These are phyloP conservation scores for Dufourea novaeangliae DNA, from an alignment of 1,140 invertebrate genomes.

Conservation along the genomic window DNA sequence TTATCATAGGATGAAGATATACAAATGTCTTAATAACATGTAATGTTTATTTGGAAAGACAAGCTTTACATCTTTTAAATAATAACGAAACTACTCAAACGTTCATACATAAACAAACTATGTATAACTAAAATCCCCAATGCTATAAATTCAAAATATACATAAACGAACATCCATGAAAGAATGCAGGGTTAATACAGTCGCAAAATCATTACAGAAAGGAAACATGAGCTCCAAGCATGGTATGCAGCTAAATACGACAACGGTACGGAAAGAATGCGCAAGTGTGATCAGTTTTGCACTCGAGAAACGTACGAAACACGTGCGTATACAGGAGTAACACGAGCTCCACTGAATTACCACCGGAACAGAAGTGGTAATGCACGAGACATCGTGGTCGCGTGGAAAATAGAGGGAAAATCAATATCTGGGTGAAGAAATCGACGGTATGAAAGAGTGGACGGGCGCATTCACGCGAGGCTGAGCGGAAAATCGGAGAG, in stretches of 20 bases:
- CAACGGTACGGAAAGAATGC: conserved; percentile 2
- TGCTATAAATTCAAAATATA: not conserved
- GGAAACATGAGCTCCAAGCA: not conserved
- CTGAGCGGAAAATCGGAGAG: conserved; percentile 2
- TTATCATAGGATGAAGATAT: not conserved
- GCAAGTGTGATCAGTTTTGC: conserved; percentile 3
- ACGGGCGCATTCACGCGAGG: not conserved
- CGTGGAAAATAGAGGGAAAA: conserved; percentile 43
- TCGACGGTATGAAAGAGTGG: not conserved
- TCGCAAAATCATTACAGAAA: not conserved
- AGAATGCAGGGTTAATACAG: not conserved
- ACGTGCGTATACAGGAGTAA: not conserved
- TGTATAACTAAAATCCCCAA: conserved; percentile 1
- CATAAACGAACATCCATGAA: not conserved
- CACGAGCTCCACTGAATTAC: not conserved
- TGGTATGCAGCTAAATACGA: not conserved
- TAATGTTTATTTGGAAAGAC: not conserved
- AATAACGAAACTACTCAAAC: not conserved
- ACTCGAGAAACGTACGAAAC: not conserved
- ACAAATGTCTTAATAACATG: not conserved
- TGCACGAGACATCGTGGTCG: conserved; percentile 9
- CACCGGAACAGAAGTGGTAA: not conserved
- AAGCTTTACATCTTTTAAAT: not conserved
- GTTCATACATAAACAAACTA: conserved; percentile 9
- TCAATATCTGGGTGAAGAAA: conserved; percentile 54